Conservation (phyloP, 2,113 vertebrate genomes). For the Nanorana parkeri region DNA sequence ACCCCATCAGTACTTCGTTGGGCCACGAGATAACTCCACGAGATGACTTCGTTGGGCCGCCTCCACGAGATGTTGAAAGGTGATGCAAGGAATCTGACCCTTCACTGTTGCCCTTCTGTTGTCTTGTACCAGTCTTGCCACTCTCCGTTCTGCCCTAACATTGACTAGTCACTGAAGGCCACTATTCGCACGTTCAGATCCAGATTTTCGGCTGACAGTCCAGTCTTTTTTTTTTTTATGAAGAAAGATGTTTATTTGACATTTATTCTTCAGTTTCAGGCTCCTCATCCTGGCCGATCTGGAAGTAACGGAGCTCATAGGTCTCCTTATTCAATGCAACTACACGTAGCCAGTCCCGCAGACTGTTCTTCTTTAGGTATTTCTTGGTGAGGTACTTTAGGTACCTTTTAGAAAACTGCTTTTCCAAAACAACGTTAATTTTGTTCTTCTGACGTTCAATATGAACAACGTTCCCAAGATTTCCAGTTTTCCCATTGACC, state of each 20-base stretch:
- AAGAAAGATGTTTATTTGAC: constrained; percentile 43
- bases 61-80: too few species aligned
- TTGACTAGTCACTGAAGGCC: too few species aligned
- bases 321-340: constrained; percentile 93
- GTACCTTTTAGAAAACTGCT: constrained; percentile 95
- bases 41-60: too few species aligned
- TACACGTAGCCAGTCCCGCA: constrained; percentile 94
- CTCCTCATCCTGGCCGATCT: constrained; percentile 93
- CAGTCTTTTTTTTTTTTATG: too few species aligned
- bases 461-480: constrained; percentile 87
- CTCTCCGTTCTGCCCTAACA: too few species aligned
- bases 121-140: too few species aligned
- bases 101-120: too few species aligned
- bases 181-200: too few species aligned
- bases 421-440: constrained; percentile 90
- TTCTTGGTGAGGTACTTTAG: constrained; percentile 98
- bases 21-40: too few species aligned
- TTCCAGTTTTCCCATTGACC: constrained; percentile 95
- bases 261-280: constrained; percentile 86
- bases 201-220: too few species aligned
- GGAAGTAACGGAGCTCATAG: constrained; percentile 96
- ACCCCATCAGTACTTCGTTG: too few species aligned
- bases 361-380: constrained; percentile 98
- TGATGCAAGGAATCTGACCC: too few species aligned
- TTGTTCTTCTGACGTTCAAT: constrained; percentile 94